Base-by-base conservation (phyloP, 2,797 vertebrate genomes). In the Centroberyx gerrardi region DNA sequence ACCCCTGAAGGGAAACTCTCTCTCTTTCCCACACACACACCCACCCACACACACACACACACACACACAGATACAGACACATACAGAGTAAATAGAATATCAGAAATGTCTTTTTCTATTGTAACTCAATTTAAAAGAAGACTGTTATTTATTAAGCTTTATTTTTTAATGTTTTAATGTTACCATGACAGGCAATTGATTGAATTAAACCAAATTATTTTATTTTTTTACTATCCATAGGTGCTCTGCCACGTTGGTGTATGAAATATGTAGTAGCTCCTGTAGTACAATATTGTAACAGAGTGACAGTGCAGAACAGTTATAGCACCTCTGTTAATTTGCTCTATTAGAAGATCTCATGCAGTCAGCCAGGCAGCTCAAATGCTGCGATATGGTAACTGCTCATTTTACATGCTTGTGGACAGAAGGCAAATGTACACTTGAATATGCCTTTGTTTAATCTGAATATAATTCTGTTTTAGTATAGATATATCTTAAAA, bases 1-100 rank as follows among this genome's bases (percentile, higher is more conserved):
- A 89, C 85, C 89, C 91, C 92, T 90, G 88, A 90, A 91, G 92
- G 90, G 85, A 90, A 91, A 90, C 62, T 78, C 18, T 67, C 62
- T 70, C 38, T 48, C 67, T 56, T 33, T 18, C 62, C 33, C 12
- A 22, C 62, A 18, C 18, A 9, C 28, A 56, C 60, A 38, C 49
- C 52, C 56, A 14, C 58, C 44, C 29, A n/a, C 62, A 28, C 54
- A 7, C 52, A 17, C 66, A 14, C 53, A 9, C 68, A 48, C 71
- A 44, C 9, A 8, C 29, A 46, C 46, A 9, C 48, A n/a, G n/a
- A n/a, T 33, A 36, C 22, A 58, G 62, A 33, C 38, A 72, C 61
- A 70, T 56, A 64, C 0, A 5, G 4, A 17, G 48, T 67, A 28
- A 84, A 69, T 40, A 55, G 38, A 65, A 53, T 49, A 59, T 67